Percentiles rank a stretch among this genome's conserved stretches.
Evolutionary conservation across 2,113 vertebrate genomes (phyloP).

Genomic region (Sebastes fasciatus): DNA sequence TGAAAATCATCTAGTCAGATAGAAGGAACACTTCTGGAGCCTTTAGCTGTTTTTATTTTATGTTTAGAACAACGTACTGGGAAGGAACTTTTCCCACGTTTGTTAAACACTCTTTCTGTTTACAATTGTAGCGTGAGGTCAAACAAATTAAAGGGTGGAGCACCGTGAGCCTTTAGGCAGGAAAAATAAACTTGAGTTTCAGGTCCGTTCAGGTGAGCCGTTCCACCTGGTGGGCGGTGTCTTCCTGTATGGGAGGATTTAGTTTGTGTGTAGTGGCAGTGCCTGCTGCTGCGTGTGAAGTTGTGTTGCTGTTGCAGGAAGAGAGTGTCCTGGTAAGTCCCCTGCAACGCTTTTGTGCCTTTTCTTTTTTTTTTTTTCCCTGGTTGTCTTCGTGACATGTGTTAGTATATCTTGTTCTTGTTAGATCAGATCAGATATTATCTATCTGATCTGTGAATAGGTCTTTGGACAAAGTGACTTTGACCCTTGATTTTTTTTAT

Average conservation of each 20-base stretch:
- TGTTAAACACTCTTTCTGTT: conserved; percentile 17
- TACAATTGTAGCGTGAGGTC: conserved; percentile 6
- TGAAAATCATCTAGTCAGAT: background rate
- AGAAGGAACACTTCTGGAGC: background rate
- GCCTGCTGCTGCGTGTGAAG: conserved; percentile 7
- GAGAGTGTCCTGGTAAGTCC: conserved; percentile 56
- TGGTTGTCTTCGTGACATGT: background rate
- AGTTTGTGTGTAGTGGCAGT: conserved; percentile 25
- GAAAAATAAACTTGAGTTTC: conserved; percentile 68
- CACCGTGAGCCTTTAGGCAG: background rate
- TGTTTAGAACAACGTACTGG: background rate
- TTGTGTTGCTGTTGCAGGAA: conserved; percentile 36
- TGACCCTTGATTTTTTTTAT: background rate
- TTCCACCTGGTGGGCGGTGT: conserved; percentile 49
- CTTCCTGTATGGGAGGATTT: conserved; percentile 49
- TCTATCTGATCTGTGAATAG: background rate
- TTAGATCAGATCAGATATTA: background rate
- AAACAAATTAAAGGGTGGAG: conserved; percentile 47
- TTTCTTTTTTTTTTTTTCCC: background rate
- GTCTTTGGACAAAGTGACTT: conserved; percentile 1
- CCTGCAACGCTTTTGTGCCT: background rate
- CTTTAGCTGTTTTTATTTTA: background rate
- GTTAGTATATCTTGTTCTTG: background rate
- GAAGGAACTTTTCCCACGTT: background rate
- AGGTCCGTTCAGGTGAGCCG: conserved; percentile 75